These are phyloP conservation scores for Beaufortia kweichowensis DNA, from an alignment of 2,113 vertebrate genomes.

Conservation along the genomic window DNA sequence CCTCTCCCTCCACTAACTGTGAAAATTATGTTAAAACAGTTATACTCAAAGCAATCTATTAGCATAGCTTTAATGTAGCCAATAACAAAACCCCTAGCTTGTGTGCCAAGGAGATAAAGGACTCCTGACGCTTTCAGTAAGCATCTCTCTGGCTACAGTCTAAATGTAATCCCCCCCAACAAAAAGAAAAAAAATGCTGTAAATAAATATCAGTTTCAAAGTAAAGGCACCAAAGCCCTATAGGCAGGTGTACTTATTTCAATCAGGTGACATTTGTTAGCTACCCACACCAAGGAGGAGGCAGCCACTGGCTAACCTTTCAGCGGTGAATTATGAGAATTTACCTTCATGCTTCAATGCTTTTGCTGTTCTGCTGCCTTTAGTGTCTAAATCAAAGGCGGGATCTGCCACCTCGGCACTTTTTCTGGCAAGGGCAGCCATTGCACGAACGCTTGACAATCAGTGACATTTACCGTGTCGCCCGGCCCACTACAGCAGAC, in stretches of 20 bases:
- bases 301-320: conserved; percentile 86
- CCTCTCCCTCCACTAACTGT: neutral
- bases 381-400: conserved; percentile 93
- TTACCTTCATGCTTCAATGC: conserved; percentile 93
- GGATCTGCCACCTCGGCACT: conserved; percentile 87
- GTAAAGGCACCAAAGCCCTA: conserved; percentile 48
- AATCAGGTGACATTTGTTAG: conserved; percentile 85
- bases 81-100: conserved; percentile 36
- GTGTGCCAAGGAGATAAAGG: conserved; percentile 43
- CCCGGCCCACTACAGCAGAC: conserved; percentile 56
- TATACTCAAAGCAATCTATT: conserved; percentile 12
- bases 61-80: conserved; percentile 26
- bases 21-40: neutral
- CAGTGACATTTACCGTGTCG: conserved; percentile 75
- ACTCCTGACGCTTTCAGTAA: conserved; percentile 43
- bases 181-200: conserved; percentile 47
- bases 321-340: conserved; percentile 96
- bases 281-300: conserved; percentile 78
- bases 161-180: conserved; percentile 54
- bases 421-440: conserved; percentile 82
- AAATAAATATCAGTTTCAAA: conserved; percentile 68
- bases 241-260: conserved; percentile 67
- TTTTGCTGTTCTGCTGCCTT: conserved; percentile 81
- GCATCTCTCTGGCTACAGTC: conserved; percentile 61
- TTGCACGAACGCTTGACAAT: conserved; percentile 68